Evolutionary conservation across 2,113 vertebrate genomes (phyloP), one percentile per base, ranked within the genome.

Genomic region (Pseudopipra pipra): DNA sequence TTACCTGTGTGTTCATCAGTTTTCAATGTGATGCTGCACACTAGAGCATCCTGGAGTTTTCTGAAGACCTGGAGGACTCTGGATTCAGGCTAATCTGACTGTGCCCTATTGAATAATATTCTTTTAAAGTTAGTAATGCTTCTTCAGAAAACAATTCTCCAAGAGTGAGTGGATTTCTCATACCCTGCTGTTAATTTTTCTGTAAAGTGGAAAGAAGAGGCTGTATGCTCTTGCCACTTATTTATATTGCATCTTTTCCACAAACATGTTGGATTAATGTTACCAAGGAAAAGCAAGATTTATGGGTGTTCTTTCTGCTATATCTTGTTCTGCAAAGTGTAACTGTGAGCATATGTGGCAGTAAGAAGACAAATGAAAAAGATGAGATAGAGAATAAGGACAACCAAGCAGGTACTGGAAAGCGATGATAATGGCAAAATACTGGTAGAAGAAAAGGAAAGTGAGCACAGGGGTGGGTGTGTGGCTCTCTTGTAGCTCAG

Each of bases 391-490:
- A 20, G 24, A 90, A 18, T 44, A 74, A 77, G 59, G 49, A 21
- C 41, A 68, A 15, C 67, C n/a, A 52, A 23, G 14, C 12, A 37
- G 27, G 19, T 65, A 16, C 17, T 65, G 33, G 28, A 46, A 78
- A 47, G 25, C 6, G 16, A 2, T 51, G 43, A 17, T 35, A 51
- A 15, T 43, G 31, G 9, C 20, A 14, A 12, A 83, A 30, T 1
- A 1, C 14, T 1, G 2, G 8, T 33, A 14, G 75, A 70, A 85
- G 59, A 21, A 66, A 78, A 35, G 43, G 24, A 67, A 35, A 35
- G 37, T 0, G 0, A 62, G 33, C 44, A 22, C 12, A 58, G 47
- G 44, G 35, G 4, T 0, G 4, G 7, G 5, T 52, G 9, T 1
- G 2, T 27, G n/a, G 25, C 28, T 67, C 5, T 66, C 33, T 43